These are phyloP conservation scores for Nanorana parkeri DNA, from an alignment of 2,113 vertebrate genomes.

Conservation along the genomic window DNA sequence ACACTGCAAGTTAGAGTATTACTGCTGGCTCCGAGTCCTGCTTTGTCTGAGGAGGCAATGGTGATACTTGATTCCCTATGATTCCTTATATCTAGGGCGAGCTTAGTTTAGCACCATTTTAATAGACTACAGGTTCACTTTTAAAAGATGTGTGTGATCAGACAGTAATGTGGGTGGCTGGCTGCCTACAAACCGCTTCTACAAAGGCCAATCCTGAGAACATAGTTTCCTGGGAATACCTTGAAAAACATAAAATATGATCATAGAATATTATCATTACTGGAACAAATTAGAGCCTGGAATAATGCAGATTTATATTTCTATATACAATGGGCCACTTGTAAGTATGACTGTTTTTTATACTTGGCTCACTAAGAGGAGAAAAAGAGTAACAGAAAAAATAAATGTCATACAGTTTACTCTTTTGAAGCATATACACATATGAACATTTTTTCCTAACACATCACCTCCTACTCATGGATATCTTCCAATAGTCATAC, in stretches of 20 bases:
- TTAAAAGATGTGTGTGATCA: background rate
- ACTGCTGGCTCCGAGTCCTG: no score
- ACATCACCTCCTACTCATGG: conserved; percentile 21
- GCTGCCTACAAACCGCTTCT: background rate
- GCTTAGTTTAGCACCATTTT: no score
- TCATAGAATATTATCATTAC: conserved; percentile 29
- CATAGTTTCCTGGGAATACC: conserved; percentile 10
- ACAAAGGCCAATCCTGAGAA: background rate
- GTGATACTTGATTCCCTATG: no score
- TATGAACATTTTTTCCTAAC: conserved; percentile 24
- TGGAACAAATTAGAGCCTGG: conserved; percentile 19
- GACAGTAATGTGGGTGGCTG: background rate
- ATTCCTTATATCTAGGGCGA: no score
- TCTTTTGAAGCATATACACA: conserved; percentile 14
- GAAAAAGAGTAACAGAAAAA: conserved; percentile 20
- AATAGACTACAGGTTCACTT: no score
- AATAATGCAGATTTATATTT: conserved; percentile 7
- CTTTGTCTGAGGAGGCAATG: no score
- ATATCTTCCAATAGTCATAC: conserved; percentile 9
- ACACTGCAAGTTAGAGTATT: no score
- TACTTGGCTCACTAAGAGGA: conserved; percentile 19
- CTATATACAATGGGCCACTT: conserved; percentile 10
- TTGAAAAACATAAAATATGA: background rate
- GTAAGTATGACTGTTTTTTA: conserved; percentile 21
- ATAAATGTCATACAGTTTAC: conserved; percentile 18